Percentiles rank a stretch among this genome's conserved stretches.
phyloP scores from a whole-genome alignment of 2,113 vertebrate species.

The Misgurnus mizolepis region DNA sequence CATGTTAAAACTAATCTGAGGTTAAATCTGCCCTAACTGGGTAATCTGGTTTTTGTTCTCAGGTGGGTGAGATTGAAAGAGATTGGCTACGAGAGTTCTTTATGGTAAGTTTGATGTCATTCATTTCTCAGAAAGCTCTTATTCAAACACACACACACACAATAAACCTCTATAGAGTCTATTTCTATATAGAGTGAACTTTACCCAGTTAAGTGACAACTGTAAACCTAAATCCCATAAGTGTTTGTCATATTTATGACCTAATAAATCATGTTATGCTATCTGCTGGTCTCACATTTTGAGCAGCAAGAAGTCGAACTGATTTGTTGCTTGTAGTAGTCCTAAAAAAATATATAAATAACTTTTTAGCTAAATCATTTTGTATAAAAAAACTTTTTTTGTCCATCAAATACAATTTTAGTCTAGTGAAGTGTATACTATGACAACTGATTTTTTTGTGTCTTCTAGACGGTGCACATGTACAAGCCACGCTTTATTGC shows the following conservation, averaged over 20 bases:
- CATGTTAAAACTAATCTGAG: neutral
- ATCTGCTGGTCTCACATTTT: neutral
- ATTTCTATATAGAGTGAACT: neutral
- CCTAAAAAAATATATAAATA: too few relatives aligned
- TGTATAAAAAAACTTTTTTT: too few relatives aligned
- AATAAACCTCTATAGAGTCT: too few relatives aligned
- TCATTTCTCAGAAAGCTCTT: neutral
- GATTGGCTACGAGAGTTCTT: constrained; percentile 77
- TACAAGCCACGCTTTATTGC: constrained; percentile 75
- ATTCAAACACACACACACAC: neutral
- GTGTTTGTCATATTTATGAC: constrained; percentile 7
- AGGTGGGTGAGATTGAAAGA: constrained; percentile 75
- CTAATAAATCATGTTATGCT: neutral
- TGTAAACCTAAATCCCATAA: neutral
- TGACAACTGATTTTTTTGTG: neutral
- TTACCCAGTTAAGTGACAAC: neutral
- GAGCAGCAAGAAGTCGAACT: neutral
- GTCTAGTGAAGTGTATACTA: too few relatives aligned
- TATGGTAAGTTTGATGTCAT: constrained; percentile 63
- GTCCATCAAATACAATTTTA: too few relatives aligned
- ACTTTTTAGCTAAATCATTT: too few relatives aligned
- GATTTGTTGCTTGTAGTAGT: neutral
- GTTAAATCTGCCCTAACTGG: constrained; percentile 10
- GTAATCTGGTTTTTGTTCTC: constrained; percentile 35
- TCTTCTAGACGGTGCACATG: constrained; percentile 67